A percentile compares a stretch with the other conserved stretches of the same genome.
Conservation (phyloP, 1,140 invertebrate species). For the Meloidogyne chitwoodi region DNA sequence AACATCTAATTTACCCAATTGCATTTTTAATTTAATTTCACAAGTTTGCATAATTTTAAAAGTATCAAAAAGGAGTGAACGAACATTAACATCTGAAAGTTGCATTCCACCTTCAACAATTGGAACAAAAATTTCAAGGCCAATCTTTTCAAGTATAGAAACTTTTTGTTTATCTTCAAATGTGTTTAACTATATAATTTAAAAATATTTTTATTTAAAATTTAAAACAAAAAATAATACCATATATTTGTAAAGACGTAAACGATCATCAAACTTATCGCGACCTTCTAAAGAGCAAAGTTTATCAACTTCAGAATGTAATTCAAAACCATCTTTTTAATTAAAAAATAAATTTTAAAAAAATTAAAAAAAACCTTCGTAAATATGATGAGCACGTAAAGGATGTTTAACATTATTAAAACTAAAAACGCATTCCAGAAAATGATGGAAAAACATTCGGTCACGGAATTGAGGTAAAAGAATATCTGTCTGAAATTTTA, state of each 20-base stretch:
- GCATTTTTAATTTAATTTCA: conserved; percentile 35
- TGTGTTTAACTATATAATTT: conserved; percentile 35
- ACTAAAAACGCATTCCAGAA: conserved; percentile 62
- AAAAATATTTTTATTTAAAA: background rate
- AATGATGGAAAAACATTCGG: conserved; percentile 61
- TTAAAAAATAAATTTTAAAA: background rate
- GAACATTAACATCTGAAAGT: conserved; percentile 25
- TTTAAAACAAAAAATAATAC: conserved; percentile 8
- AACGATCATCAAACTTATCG: conserved; percentile 21
- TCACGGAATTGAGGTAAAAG: conserved; percentile 60
- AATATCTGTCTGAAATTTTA: conserved; percentile 44
- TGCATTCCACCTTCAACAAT: conserved; percentile 29
- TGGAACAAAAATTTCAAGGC: conserved; percentile 35
- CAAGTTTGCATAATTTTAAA: conserved; percentile 27
- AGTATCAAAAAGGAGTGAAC: conserved; percentile 28
- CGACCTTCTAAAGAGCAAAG: conserved; percentile 19
- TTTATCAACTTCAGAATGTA: conserved; percentile 8
- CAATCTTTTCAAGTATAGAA: conserved; percentile 26
- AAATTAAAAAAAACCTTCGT: conserved; percentile 6
- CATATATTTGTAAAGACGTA: conserved; percentile 46
- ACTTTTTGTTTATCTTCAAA: conserved; percentile 36
- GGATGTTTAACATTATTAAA: conserved; percentile 50
- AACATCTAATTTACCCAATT: conserved; percentile 35
- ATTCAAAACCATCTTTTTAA: conserved; percentile 7
- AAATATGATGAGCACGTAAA: background rate